phyloP scores from a whole-genome alignment of 2,888 invertebrate genomes.

The Laothoe populi region DNA sequence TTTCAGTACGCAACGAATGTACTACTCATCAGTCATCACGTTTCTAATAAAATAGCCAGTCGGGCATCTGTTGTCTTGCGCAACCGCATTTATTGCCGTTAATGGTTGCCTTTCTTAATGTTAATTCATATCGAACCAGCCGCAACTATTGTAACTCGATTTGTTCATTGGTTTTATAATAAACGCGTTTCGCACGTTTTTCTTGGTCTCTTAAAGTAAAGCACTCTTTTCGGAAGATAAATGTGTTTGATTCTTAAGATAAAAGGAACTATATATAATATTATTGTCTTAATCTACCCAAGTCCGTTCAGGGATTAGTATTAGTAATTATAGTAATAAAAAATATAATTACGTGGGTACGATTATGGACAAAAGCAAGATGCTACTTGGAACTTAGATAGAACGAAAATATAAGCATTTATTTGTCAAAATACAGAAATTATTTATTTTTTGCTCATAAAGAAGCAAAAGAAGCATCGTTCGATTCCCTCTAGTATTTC shows the following conservation, averaged over 20 bases:
- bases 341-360: background rate
- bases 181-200: conserved; percentile 11
- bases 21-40: conserved; percentile 70
- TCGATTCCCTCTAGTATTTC: conserved; percentile 43
- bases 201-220: background rate
- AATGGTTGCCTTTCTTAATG: conserved; percentile 70
- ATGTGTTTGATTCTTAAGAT: background rate
- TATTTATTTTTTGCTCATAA: conserved; percentile 26
- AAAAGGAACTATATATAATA: too few relatives aligned
- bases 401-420: background rate
- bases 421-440: background rate
- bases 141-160: conserved; percentile 50
- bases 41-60: conserved; percentile 78
- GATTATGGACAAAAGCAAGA: background rate
- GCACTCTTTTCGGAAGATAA: background rate
- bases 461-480: conserved; percentile 32
- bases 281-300: too few relatives aligned
- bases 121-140: conserved; percentile 62
- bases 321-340: too few relatives aligned
- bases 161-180: conserved; percentile 24
- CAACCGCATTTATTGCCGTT: conserved; percentile 80
- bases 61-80: conserved; percentile 74
- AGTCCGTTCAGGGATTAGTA: too few relatives aligned
- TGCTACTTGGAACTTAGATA: too few relatives aligned
- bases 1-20: conserved; percentile 60